Evolutionary conservation across 2,797 vertebrate species (phyloP).

Genomic region (Emydoidea blandingii): DNA sequence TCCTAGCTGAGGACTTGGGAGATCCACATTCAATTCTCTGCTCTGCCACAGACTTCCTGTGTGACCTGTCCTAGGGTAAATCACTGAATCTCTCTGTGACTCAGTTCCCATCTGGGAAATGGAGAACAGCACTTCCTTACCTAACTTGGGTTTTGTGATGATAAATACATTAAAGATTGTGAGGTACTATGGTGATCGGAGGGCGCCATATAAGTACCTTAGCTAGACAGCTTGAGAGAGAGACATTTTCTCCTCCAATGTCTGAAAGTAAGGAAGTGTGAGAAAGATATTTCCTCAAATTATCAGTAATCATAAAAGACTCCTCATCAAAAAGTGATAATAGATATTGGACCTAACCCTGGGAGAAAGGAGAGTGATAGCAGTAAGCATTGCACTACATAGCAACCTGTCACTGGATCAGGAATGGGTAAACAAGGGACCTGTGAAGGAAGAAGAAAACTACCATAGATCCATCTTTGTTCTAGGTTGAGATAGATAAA

Average conservation of each 20-base stretch:
- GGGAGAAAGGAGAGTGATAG: constrained; percentile 43
- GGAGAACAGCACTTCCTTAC: not conserved
- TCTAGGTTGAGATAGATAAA: not conserved
- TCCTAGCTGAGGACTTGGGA: not conserved
- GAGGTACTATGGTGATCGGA: not conserved
- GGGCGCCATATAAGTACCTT: not conserved
- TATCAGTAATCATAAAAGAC: constrained; percentile 29
- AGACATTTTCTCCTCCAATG: not conserved
- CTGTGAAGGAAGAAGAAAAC: constrained; percentile 42
- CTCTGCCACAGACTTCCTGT: not conserved
- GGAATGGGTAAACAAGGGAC: constrained; percentile 44
- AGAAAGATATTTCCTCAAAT: constrained; percentile 4
- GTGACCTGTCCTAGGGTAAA: not conserved
- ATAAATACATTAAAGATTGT: not conserved
- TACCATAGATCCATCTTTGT: constrained; percentile 40
- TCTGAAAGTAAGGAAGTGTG: not conserved
- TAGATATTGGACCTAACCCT: constrained; percentile 30
- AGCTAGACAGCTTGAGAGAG: not conserved
- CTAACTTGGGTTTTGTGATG: not conserved
- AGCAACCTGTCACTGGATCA: not conserved
- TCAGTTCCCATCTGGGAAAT: not conserved
- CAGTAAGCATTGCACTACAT: constrained; percentile 47
- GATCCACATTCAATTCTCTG: not conserved
- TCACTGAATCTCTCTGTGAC: not conserved
- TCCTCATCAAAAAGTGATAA: not conserved